These are phyloP conservation scores for Tragelaphus imberbis DNA, from an alignment of 2,113 vertebrate species.

Conservation along the genomic window DNA sequence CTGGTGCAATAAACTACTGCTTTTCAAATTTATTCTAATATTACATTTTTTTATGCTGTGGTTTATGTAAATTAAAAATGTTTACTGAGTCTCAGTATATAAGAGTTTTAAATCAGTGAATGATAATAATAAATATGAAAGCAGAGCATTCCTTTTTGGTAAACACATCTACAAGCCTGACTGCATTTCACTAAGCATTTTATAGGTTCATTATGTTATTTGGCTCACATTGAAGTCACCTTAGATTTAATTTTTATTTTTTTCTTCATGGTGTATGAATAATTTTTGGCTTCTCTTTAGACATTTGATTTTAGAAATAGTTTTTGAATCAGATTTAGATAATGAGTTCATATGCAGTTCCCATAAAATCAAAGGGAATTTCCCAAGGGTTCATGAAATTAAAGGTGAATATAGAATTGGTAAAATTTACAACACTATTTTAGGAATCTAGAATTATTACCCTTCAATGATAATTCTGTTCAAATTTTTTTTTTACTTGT, in stretches of 20 bases:
- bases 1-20: conserved; percentile 56
- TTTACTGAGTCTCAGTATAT: conserved; percentile 78
- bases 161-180: conserved; percentile 79
- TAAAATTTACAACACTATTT: background rate
- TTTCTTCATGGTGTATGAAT: conserved; percentile 66
- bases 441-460: background rate
- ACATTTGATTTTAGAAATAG: conserved; percentile 59
- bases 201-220: conserved; percentile 79
- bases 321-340: conserved; percentile 30
- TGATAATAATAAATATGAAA: conserved; percentile 80
- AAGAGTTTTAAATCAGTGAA: conserved; percentile 78
- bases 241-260: conserved; percentile 77
- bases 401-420: background rate
- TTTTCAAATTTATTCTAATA: conserved; percentile 54
- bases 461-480: background rate
- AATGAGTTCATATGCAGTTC: background rate
- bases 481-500: background rate
- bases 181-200: conserved; percentile 81
- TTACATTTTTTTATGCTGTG: conserved; percentile 49
- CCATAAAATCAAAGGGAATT: conserved; percentile 34
- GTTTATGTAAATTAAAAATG: conserved; percentile 77
- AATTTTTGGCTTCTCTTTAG: conserved; percentile 73
- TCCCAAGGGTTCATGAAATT: conserved; percentile 21
- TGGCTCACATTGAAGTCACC: conserved; percentile 82
- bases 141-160: conserved; percentile 75